Conservation (phyloP, 1,140 invertebrate species). For the Euwallacea fornicatus region DNA sequence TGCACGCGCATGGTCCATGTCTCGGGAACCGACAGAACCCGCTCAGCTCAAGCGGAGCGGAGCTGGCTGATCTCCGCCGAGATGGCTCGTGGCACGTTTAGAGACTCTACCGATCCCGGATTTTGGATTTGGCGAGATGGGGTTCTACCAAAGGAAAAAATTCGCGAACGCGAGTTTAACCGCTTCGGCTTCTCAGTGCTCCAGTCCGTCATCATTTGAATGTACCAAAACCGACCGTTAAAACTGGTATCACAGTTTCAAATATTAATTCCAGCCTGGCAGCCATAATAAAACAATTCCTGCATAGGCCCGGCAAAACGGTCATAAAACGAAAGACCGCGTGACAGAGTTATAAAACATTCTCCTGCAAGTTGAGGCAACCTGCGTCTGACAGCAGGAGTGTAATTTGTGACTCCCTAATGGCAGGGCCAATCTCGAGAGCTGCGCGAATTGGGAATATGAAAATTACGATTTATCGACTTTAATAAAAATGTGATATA, state of each 20-base stretch:
- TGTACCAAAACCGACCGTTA: not conserved
- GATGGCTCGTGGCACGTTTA: no score
- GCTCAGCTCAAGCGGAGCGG: no score
- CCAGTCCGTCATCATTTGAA: no score
- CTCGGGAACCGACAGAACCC: no score
- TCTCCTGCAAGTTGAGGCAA: slow-evolving; percentile 40
- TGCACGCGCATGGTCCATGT: no score
- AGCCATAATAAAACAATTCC: slow-evolving; percentile 37
- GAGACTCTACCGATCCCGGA: no score
- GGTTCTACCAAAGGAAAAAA: no score
- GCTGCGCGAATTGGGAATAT: slow-evolving; percentile 45
- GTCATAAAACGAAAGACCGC: slow-evolving; percentile 33
- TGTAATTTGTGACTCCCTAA: slow-evolving; percentile 45
- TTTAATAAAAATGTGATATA: slow-evolving; percentile 40
- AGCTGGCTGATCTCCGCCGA: no score
- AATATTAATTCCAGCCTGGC: slow-evolving; percentile 31
- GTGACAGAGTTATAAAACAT: slow-evolving; percentile 44
- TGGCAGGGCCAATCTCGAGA: slow-evolving; percentile 40
- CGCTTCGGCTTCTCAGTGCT: no score
- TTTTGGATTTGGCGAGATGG: no score
- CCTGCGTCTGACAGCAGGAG: slow-evolving; percentile 43
- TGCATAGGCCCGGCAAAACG: slow-evolving; percentile 28
- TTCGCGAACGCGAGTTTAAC: no score
- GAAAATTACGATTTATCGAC: slow-evolving; percentile 45
- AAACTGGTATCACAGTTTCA: slow-evolving; percentile 18